Evolutionary conservation across 2,888 invertebrate species (phyloP), one percentile per base, ranked within the genome.

Genomic region (Drosophila cognata): DNA sequence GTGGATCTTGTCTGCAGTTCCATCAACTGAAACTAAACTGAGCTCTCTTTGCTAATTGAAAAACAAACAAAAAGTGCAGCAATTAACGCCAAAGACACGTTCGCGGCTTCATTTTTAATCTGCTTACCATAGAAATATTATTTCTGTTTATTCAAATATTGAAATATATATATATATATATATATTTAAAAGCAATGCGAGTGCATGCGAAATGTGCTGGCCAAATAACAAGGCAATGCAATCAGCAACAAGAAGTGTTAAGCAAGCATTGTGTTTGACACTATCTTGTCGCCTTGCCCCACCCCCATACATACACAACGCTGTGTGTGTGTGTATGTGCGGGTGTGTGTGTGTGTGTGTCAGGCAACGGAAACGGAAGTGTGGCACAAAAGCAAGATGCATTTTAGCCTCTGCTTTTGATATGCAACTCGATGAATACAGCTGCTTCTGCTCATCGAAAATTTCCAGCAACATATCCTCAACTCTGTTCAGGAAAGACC

Each of bases 231-330:
- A 81, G 81, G 70, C 71, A 75, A 71, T 79, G 85, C 85, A 85
- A 89, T 89, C 82, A 81, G 72, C 81, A 69, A 67, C 78, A 81
- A 87, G 74, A 79, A 85, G 85, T 85, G 85, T 82, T 85, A 76
- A 82, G 88, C 89, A 89, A 89, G 89, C 77, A 84, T 89, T 89
- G 87, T 89, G 89, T 56, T 82, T 85, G 85, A 84, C 85, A 89
- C 83, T 82, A 71, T 79, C 78, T 62, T 50, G 41, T 57, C 41
- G 21, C 46, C 18, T 53, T 11, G 29, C 36, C 13, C 3, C 25
- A 4, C 35, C n/a, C 25, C n/a, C 35, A 3, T 13, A 28, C 57
- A 53, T 52, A 48, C 31, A 18, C 41, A 18, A 50, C 28, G 43
- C 53, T 41, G 25, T 21, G 6, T 36, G 36, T 16, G 16, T 36